Evolutionary conservation across 2,888 invertebrate genomes (phyloP).

Genomic region (Drosophila cognata): DNA sequence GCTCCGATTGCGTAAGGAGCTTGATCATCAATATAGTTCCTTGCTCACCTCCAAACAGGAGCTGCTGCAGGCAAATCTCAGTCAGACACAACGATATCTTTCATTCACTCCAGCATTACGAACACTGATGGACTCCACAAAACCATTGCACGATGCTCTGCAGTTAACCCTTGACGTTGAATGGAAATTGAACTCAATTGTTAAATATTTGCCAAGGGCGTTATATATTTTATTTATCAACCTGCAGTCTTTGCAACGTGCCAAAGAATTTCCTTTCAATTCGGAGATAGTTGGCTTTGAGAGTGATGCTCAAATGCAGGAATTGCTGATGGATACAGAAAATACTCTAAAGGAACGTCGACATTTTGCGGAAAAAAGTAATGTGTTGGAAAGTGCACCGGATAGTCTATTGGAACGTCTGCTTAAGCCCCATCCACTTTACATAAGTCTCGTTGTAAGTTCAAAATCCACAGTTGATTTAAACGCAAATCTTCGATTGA

Average conservation of each 20-base stretch:
- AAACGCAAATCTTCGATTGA: neutral
- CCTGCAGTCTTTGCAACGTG: constrained; percentile 86
- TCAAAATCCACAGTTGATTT: neutral
- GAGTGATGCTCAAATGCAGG: constrained; percentile 66
- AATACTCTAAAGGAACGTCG: constrained; percentile 24
- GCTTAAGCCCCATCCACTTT: constrained; percentile 58
- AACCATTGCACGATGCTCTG: constrained; percentile 95
- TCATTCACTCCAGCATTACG: constrained; percentile 92
- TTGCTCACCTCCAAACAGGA: constrained; percentile 91
- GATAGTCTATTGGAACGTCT: constrained; percentile 20
- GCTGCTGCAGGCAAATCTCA: constrained; percentile 90
- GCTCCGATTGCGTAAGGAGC: constrained; percentile 92
- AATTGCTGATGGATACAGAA: constrained; percentile 39
- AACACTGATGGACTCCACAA: constrained; percentile 90
- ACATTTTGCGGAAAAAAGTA: constrained; percentile 25
- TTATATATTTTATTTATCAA: constrained; percentile 95
- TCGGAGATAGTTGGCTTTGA: constrained; percentile 63
- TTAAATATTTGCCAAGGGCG: constrained; percentile 91
- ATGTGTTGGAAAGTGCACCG: neutral
- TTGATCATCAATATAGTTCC: constrained; percentile 91
- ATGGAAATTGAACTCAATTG: constrained; percentile 91
- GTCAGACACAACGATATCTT: constrained; percentile 91
- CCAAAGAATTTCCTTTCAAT: constrained; percentile 28
- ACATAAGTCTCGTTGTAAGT: constrained; percentile 60
- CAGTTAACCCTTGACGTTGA: constrained; percentile 92